Conservation (phyloP, 2,888 invertebrate genomes). For the Lithophane socia region DNA sequence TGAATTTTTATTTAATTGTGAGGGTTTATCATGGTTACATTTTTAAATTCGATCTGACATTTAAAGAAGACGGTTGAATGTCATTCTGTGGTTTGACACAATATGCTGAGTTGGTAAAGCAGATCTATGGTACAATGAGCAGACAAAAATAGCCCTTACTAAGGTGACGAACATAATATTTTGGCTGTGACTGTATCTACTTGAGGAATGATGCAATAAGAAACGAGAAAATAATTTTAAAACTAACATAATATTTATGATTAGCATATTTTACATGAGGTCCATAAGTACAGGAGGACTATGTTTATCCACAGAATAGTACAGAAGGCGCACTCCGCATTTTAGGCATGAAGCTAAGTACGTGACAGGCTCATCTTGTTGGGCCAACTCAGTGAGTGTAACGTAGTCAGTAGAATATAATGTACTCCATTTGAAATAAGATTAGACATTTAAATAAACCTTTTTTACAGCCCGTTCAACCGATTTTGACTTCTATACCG, state of each 20-base stretch:
- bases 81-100: neutral
- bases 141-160: neutral
- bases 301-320: neutral
- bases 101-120: neutral
- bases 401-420: too few species aligned
- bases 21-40: neutral
- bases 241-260: neutral
- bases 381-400: too few species aligned
- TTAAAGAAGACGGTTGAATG: neutral
- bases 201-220: neutral
- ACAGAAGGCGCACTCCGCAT: too few species aligned
- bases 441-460: too few species aligned
- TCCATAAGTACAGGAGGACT: neutral
- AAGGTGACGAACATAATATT: neutral
- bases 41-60: neutral
- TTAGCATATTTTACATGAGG: neutral
- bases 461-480: too few species aligned
- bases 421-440: too few species aligned
- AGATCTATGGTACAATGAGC: neutral
- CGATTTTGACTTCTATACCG: too few species aligned
- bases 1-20: neutral
- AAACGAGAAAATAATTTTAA: neutral
- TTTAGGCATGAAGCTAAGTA: too few species aligned
- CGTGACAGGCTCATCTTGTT: too few species aligned
- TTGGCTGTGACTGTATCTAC: neutral